Base-by-base conservation (phyloP, 2,797 vertebrate genomes). In the Lacerta viridis region DNA sequence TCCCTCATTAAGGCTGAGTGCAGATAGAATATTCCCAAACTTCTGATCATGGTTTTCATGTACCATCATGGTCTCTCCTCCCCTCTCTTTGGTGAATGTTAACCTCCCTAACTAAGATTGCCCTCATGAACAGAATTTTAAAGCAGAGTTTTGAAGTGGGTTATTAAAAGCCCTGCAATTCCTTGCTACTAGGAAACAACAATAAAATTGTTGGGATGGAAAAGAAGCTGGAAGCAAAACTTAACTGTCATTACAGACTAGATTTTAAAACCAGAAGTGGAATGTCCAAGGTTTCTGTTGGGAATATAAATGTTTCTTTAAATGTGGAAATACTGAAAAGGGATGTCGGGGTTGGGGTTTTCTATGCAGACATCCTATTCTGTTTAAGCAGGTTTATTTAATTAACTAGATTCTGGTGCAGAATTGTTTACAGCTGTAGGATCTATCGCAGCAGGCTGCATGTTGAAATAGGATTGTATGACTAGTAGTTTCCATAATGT, bases 301-400 rank as follows among this genome's bases (percentile, higher is more conserved):
- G 69, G 41, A 76, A 36, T 0, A 0, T 88, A 87, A 84, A 85
- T 93, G 89, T 50, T 85, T 75, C 17, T 83, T 87, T 86, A 33
- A n/a, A 27, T 84, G 69, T 82, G 27, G 72, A 59, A 90, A 89
- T 85, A n/a, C 2, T 90, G 79, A 74, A 87, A 85, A 88, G 84
- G 8, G n/a, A 76, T 81, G 68, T 74, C 13, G 55, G 87, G 66
- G 20, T 36, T 74, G 36, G 61, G 59, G 68, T 88, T 90, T 90
- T 84, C 50, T 0, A 1, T 55, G 68, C 75, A 90, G 39, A 74
- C 23, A 85, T 89, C 33, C 46, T 91, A 93, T 88, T 87, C 72
- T 90, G 87, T 90, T 93, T 88, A 90, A 87, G 64, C 59, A 91
- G 71, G 5, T 91, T 93, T 92, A 82, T 90, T 93, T 92, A 92